Conservation (phyloP, 2,113 vertebrate species). For the Cairina moschata region DNA sequence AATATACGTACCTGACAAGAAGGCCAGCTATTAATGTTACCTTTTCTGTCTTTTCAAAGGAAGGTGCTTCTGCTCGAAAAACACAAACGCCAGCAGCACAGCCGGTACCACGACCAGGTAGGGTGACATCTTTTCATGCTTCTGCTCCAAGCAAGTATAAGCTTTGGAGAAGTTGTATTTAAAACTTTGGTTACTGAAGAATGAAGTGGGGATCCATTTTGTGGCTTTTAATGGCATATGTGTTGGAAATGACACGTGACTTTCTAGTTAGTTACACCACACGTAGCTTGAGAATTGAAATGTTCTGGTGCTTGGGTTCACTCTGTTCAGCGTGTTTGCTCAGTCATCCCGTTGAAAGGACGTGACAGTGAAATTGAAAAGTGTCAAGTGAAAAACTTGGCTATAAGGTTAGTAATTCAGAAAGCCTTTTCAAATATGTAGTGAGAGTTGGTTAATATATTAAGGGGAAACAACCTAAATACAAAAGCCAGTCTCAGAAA, state of each 20-base stretch:
- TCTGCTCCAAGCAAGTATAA: neutral
- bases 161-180: neutral
- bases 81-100: conserved; percentile 94
- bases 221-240: neutral
- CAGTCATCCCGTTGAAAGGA: accelerated
- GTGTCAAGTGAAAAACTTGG: accelerated
- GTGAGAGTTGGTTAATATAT: neutral
- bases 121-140: neutral
- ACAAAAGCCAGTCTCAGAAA: neutral
- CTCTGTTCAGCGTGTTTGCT: neutral
- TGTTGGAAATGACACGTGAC: neutral
- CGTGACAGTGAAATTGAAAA: neutral
- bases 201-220: neutral
- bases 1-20: accelerated
- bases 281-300: neutral
- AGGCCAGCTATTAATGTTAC: neutral
- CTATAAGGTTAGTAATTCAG: neutral
- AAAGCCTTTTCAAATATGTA: neutral
- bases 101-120: conserved; percentile 96
- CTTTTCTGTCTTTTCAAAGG: conserved; percentile 78
- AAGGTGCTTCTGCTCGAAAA: conserved; percentile 97
- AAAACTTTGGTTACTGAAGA: neutral
- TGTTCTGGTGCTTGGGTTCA: neutral
- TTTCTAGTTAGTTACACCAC: neutral
- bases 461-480: neutral